Evolutionary conservation across 2,113 vertebrate species (phyloP).

Genomic region (Coreoperca whiteheadi): DNA sequence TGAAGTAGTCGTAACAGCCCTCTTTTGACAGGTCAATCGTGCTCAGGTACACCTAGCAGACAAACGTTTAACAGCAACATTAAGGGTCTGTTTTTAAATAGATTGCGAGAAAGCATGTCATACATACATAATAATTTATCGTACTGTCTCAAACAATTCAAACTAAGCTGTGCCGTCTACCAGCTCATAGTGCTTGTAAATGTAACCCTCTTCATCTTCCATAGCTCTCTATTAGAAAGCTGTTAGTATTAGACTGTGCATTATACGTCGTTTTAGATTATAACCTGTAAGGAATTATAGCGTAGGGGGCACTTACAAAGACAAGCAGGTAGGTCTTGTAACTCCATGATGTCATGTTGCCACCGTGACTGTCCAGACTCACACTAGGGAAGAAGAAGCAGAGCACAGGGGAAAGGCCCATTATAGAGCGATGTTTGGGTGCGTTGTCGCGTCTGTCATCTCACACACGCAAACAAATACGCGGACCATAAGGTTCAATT

Average conservation of each 20-base stretch:
- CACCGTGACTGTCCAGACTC: not conserved
- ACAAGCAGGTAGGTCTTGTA: rapidly evolving
- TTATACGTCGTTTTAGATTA: not conserved
- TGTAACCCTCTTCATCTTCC: no score
- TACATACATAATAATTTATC: not conserved
- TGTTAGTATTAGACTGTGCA: not conserved
- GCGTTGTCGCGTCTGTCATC: no score
- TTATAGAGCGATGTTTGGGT: not conserved
- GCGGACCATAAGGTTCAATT: not conserved
- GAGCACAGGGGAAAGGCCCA: not conserved
- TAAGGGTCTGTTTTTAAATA: not conserved
- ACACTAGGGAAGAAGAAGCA: not conserved
- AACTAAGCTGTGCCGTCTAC: no score
- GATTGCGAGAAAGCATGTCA: not conserved
- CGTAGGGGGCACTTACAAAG: constrained; percentile 8
- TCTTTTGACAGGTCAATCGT: not conserved
- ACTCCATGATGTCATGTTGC: constrained; percentile 48
- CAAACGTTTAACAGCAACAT: not conserved
- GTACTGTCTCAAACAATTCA: no score
- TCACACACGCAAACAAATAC: not conserved
- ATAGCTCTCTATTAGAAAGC: no score
- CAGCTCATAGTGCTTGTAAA: no score
- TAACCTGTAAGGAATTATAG: not conserved
- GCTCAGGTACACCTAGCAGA: constrained; percentile 30
- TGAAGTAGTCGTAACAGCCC: rapidly evolving